Evolutionary conservation across 2,113 vertebrate species (phyloP).

Genomic region (Nothobranchius kuhntae): DNA sequence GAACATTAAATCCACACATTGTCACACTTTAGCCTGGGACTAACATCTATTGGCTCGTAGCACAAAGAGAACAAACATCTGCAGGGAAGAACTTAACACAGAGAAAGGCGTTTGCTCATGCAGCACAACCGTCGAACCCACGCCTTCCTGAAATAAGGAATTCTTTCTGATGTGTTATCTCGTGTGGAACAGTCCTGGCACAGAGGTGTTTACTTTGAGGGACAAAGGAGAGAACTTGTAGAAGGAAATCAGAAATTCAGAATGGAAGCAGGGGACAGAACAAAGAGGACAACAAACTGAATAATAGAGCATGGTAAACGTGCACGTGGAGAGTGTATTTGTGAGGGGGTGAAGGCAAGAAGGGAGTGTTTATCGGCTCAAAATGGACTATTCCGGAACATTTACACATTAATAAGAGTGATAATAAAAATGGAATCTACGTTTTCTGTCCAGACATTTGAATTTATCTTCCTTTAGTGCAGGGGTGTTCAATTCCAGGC

Average conservation of each 20-base stretch:
- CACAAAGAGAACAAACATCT: constrained; percentile 28
- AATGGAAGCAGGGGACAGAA: constrained; percentile 15
- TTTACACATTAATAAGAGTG: too few species aligned
- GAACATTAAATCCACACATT: constrained; percentile 21
- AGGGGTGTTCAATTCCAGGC: too few species aligned
- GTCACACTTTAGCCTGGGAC: constrained; percentile 31
- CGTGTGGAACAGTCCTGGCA: constrained; percentile 32
- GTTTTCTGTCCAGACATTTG: too few species aligned
- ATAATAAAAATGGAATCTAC: too few species aligned
- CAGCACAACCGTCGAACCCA: constrained; percentile 26
- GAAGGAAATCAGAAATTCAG: constrained; percentile 31
- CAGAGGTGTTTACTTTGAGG: constrained; percentile 43
- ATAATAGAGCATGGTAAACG: constrained; percentile 25
- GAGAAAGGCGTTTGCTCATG: constrained; percentile 22
- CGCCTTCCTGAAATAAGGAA: constrained; percentile 32
- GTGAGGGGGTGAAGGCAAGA: not conserved
- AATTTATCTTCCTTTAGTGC: too few species aligned
- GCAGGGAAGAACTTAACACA: constrained; percentile 28
- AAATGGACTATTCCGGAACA: not conserved
- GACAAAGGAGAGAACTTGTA: constrained; percentile 16
- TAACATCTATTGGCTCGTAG: constrained; percentile 12
- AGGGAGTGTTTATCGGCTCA: constrained; percentile 4
- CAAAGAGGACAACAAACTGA: not conserved
- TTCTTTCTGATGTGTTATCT: constrained; percentile 33
- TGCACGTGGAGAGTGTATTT: constrained; percentile 9